Conservation (phyloP, 1,140 invertebrate species). For the Ceratoteleas bidentatus region DNA sequence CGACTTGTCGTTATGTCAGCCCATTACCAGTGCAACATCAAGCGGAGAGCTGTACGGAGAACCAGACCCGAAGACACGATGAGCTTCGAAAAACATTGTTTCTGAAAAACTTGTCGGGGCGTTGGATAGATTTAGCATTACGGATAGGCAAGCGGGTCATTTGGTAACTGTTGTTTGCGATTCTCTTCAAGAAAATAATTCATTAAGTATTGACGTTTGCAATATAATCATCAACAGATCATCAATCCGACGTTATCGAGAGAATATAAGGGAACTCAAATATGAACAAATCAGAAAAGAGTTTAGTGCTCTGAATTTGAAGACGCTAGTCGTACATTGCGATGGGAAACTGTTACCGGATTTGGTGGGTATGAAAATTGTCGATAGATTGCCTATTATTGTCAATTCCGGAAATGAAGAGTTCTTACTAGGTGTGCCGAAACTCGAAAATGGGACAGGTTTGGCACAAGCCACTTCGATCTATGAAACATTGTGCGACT, state of each 20-base stretch:
- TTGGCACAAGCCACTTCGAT: slow-evolving; percentile 46
- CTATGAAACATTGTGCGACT: slow-evolving; percentile 46
- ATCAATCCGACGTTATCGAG: slow-evolving; percentile 12
- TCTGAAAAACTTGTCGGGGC: slow-evolving; percentile 25
- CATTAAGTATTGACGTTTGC: slow-evolving; percentile 11
- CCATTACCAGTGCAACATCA: slow-evolving; percentile 23
- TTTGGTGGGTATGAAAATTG: slow-evolving; percentile 19
- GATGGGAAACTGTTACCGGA: slow-evolving; percentile 36
- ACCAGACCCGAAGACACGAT: slow-evolving; percentile 20
- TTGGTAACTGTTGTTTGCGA: slow-evolving; percentile 18
- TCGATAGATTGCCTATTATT: slow-evolving; percentile 32
- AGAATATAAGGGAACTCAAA: slow-evolving; percentile 15
- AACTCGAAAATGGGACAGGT: slow-evolving; percentile 53
- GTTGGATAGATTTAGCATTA: slow-evolving; percentile 40
- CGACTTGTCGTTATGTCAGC: slow-evolving; percentile 7
- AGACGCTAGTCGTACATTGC: slow-evolving; percentile 36
- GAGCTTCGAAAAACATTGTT: slow-evolving; percentile 19
- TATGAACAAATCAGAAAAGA: slow-evolving; percentile 19
- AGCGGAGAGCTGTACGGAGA: slow-evolving; percentile 36
- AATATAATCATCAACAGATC: slow-evolving; percentile 28
- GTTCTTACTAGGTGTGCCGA: slow-evolving; percentile 40
- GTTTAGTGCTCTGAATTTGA: slow-evolving; percentile 27
- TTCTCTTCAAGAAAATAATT: slow-evolving; percentile 21
- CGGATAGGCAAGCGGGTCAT: slow-evolving; percentile 24
- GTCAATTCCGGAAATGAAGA: slow-evolving; percentile 21